Percentiles rank a stretch among this genome's conserved stretches.
phyloP scores from a whole-genome alignment of 1,140 invertebrate genomes.

The Dermatophagoides farinae region DNA sequence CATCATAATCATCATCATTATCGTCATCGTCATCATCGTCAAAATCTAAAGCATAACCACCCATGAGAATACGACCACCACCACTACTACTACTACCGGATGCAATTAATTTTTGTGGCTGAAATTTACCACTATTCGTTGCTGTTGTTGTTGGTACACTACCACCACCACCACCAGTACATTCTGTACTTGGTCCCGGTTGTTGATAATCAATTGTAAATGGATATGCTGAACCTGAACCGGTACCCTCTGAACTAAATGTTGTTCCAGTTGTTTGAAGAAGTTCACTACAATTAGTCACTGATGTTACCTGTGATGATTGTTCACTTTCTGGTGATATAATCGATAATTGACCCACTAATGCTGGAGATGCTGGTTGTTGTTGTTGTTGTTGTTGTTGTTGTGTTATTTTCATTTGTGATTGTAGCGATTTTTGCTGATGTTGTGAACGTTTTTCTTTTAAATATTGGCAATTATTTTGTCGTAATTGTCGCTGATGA shows the following conservation, averaged over 20 bases:
- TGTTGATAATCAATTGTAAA: not conserved
- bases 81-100: not conserved
- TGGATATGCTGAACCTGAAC: not conserved
- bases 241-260: not conserved
- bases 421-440: not conserved
- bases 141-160: not conserved
- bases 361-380: not conserved
- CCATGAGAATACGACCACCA: not conserved
- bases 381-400: not conserved
- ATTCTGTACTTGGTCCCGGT: no score
- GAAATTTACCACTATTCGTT: not conserved
- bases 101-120: not conserved
- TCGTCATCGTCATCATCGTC: slow-evolving; percentile 7
- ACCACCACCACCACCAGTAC: not conserved
- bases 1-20: not conserved
- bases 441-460: not conserved
- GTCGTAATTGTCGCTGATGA: not conserved
- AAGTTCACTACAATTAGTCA: not conserved
- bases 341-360: not conserved
- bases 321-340: slow-evolving; percentile 8
- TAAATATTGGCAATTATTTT: not conserved
- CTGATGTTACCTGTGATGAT: not conserved
- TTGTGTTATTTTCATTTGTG: not conserved
- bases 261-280: not conserved
- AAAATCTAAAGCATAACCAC: not conserved